Conservation (phyloP, 1,140 invertebrate genomes). For the Apis florea region DNA sequence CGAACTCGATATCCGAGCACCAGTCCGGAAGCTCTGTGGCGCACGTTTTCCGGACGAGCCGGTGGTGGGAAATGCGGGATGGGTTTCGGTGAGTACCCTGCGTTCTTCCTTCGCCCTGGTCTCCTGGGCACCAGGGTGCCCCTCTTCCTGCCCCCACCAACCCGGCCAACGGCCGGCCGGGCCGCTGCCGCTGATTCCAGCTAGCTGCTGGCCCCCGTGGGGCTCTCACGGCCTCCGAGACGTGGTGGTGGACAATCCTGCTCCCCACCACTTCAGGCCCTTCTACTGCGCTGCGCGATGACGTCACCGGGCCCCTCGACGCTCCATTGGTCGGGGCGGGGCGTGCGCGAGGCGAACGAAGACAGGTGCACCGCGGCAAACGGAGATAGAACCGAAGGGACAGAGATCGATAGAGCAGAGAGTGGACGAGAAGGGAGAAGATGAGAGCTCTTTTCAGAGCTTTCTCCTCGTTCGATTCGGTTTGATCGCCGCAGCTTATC, state of each 20-base stretch:
- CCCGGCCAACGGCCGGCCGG: constrained; percentile 54
- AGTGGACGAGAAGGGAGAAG: constrained; percentile 17
- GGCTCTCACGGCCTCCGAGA: constrained; percentile 57
- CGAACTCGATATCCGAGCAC: constrained; percentile 53
- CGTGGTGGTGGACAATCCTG: constrained; percentile 61
- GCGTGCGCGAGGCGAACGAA: constrained; percentile 70
- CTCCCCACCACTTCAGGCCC: constrained; percentile 47
- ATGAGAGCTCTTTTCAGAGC: constrained; percentile 39
- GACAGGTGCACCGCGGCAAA: constrained; percentile 69
- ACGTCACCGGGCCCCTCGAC: constrained; percentile 69
- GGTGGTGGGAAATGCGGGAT: constrained; percentile 76
- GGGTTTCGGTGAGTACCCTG: constrained; percentile 59
- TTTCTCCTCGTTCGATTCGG: constrained; percentile 61
- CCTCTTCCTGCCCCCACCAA: constrained; percentile 66
- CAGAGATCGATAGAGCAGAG: constrained; percentile 6
- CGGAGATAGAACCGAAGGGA: constrained; percentile 21
- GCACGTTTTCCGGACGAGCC: constrained; percentile 74
- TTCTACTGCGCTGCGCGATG: constrained; percentile 49
- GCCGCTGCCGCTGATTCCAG: constrained; percentile 59
- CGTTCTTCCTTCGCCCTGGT: constrained; percentile 60
- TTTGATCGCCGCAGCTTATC: constrained; percentile 31
- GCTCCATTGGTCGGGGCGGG: constrained; percentile 76
- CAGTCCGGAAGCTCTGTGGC: constrained; percentile 60
- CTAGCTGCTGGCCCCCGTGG: constrained; percentile 59
- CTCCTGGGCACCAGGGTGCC: constrained; percentile 57